Evolutionary conservation across 2,888 invertebrate genomes (phyloP).

Genomic region (Bellardia pandia): DNA sequence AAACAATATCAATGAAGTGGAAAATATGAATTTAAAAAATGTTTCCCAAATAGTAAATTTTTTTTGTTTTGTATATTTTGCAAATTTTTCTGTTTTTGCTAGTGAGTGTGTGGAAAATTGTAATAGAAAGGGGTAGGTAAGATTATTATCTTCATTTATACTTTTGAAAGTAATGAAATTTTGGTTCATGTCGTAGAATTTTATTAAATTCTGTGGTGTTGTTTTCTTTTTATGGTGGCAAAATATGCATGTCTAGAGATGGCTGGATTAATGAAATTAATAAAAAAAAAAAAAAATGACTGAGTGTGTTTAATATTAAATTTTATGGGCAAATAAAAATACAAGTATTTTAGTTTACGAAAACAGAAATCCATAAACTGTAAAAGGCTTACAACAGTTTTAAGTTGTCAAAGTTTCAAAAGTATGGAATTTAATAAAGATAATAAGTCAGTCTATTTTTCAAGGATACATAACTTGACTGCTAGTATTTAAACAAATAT

Average conservation of each 20-base stretch:
- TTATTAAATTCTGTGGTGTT: constrained; percentile 32
- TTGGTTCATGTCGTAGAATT: constrained; percentile 49
- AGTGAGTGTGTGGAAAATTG: constrained; percentile 19
- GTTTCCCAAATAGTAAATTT: not conserved
- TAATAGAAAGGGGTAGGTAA: constrained; percentile 39
- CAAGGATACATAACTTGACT: too few species aligned
- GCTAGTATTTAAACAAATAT: too few species aligned
- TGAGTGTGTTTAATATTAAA: not conserved
- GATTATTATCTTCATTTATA: constrained; percentile 43
- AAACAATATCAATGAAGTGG: constrained; percentile 52
- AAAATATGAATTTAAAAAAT: constrained; percentile 61
- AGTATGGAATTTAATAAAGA: too few species aligned
- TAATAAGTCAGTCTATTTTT: too few species aligned
- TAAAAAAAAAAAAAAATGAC: too few species aligned
- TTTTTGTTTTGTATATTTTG: not conserved
- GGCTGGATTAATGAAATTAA: not conserved
- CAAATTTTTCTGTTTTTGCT: not conserved
- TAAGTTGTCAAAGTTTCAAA: not conserved
- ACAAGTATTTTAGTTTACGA: not conserved
- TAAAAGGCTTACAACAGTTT: not conserved
- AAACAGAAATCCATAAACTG: not conserved
- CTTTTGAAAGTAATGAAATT: constrained; percentile 42
- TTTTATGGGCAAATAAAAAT: constrained; percentile 23
- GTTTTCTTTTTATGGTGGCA: not conserved
- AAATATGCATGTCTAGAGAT: constrained; percentile 3